These are phyloP conservation scores for Apodemus speciosus DNA, from an alignment of 2,113 vertebrate genomes.

Conservation along the genomic window DNA sequence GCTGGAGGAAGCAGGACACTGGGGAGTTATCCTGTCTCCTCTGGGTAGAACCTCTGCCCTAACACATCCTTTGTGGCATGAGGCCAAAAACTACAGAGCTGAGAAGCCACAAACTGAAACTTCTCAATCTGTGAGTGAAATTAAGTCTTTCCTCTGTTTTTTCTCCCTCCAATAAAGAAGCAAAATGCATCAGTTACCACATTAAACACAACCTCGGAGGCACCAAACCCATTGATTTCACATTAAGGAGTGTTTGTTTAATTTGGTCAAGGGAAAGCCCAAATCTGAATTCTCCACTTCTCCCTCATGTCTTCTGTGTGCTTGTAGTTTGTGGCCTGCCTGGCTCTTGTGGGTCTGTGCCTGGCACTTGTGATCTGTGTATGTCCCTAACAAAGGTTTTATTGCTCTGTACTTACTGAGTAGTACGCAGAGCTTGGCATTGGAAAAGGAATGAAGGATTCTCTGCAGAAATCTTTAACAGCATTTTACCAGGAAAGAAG, in stretches of 20 bases:
- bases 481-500: neutral
- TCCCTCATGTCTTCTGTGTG: neutral
- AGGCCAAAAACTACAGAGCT: neutral
- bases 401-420: neutral
- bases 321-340: neutral
- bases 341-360: neutral
- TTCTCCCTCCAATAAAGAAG: neutral
- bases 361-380: neutral
- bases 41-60: no score
- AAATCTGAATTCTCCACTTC: neutral
- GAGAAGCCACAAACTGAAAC: neutral
- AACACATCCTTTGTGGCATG: neutral
- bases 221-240: neutral
- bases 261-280: neutral
- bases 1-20: neutral
- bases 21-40: neutral
- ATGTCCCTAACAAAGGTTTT: neutral
- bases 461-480: neutral
- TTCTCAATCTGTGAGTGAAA: neutral
- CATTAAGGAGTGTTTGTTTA: neutral
- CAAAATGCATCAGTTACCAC: neutral
- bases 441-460: neutral
- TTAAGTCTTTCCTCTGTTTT: neutral
- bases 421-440: neutral
- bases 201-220: neutral